Evolutionary conservation across 2,113 vertebrate genomes (phyloP).

Genomic region (Furnarius figulus): DNA sequence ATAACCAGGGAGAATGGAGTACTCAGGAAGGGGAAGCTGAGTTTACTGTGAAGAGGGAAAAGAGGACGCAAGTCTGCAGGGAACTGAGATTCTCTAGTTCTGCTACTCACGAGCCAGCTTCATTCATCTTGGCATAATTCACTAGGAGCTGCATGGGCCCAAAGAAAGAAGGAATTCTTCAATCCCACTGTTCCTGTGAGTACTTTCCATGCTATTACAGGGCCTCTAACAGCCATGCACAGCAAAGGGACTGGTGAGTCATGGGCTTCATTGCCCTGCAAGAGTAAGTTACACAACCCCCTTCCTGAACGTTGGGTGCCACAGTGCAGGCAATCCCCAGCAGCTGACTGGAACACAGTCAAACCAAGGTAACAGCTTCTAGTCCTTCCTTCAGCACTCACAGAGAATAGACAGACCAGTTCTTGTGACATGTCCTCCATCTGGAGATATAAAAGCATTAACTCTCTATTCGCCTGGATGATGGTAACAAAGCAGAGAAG

Average conservation of each 20-base stretch:
- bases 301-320: background rate
- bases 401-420: background rate
- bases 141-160: background rate
- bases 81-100: background rate
- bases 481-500: background rate
- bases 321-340: background rate
- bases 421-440: background rate
- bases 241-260: background rate
- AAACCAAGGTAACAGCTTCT: background rate
- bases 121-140: background rate
- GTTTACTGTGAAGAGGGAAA: background rate
- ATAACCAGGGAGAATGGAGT: background rate
- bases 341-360: background rate
- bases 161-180: background rate
- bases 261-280: background rate
- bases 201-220: background rate
- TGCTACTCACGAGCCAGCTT: background rate
- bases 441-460: background rate
- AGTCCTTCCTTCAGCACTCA: background rate
- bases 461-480: background rate
- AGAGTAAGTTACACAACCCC: background rate
- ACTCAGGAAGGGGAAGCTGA: conserved; percentile 7
- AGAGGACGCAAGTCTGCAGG: background rate
- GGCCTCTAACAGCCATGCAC: background rate
- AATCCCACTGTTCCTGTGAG: background rate